A percentile compares a stretch with the other conserved stretches of the same genome.
phyloP scores from a whole-genome alignment of 1,140 invertebrate genomes.

The Pemphigus obesinymphae region DNA sequence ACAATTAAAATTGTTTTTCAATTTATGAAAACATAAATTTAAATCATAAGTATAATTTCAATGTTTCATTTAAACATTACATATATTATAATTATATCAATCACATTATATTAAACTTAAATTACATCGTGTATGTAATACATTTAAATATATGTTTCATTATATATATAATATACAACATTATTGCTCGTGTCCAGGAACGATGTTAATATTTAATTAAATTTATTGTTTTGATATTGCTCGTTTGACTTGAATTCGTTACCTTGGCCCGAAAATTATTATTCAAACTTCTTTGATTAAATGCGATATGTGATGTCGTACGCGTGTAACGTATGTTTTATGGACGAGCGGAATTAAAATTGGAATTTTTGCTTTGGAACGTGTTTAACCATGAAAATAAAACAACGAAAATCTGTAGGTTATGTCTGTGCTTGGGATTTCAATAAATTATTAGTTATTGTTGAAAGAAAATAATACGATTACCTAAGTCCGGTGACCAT shows the following conservation, averaged over 20 bases:
- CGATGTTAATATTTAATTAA: too few species aligned
- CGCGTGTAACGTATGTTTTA: too few species aligned
- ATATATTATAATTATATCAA: too few species aligned
- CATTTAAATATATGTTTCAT: too few species aligned
- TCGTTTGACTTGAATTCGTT: neutral
- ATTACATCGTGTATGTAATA: too few species aligned
- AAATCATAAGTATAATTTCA: too few species aligned
- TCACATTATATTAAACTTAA: too few species aligned
- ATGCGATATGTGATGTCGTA: neutral
- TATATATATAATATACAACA: too few species aligned
- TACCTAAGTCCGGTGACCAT: neutral
- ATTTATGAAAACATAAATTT: too few species aligned
- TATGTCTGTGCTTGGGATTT: neutral
- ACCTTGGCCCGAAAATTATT: neutral
- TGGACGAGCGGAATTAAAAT: neutral
- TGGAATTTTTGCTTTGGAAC: neutral
- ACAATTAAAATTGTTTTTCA: too few species aligned
- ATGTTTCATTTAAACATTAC: too few species aligned
- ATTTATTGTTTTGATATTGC: neutral
- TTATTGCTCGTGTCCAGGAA: too few species aligned
- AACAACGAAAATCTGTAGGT: neutral
- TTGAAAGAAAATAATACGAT: neutral
- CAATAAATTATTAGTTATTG: neutral
- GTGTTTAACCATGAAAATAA: neutral
- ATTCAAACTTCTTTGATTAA: neutral